phyloP scores from a whole-genome alignment of 2,888 invertebrate genomes.

The Ichneumoninae sp. region DNA sequence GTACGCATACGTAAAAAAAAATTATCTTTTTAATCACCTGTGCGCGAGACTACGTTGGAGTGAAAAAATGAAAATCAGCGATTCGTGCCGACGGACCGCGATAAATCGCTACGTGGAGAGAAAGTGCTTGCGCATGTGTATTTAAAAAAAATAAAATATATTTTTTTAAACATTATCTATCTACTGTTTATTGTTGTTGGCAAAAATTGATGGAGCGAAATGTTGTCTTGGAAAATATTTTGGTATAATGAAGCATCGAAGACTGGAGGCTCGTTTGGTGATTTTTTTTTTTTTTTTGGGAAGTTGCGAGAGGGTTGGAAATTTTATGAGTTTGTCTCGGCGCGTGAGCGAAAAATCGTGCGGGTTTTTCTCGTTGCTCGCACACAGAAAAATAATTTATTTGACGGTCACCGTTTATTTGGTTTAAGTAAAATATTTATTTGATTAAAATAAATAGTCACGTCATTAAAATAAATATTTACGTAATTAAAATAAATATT shows the following conservation, averaged over 20 bases:
- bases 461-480: too few species aligned
- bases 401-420: too few species aligned
- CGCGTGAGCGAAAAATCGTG: not conserved
- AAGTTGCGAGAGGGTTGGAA: not conserved
- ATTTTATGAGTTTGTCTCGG: too few species aligned
- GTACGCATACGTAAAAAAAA: not conserved
- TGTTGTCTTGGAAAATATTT: not conserved
- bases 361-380: not conserved
- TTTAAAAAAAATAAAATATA: not conserved
- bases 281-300: not conserved
- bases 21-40: not conserved
- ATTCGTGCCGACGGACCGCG: slow-evolving; percentile 31
- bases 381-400: too few species aligned
- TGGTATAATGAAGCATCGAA: not conserved
- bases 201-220: not conserved
- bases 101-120: not conserved
- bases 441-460: too few species aligned
- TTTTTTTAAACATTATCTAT: not conserved
- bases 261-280: not conserved
- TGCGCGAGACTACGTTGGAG: slow-evolving; percentile 36
- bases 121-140: slow-evolving; percentile 18
- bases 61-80: not conserved
- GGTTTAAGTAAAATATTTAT: too few species aligned
- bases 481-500: too few species aligned
- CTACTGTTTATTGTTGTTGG: not conserved